Evolutionary conservation across 1,140 invertebrate species (phyloP), one percentile per base, ranked within the genome.

Genomic region (Gryllus bimaculatus): DNA sequence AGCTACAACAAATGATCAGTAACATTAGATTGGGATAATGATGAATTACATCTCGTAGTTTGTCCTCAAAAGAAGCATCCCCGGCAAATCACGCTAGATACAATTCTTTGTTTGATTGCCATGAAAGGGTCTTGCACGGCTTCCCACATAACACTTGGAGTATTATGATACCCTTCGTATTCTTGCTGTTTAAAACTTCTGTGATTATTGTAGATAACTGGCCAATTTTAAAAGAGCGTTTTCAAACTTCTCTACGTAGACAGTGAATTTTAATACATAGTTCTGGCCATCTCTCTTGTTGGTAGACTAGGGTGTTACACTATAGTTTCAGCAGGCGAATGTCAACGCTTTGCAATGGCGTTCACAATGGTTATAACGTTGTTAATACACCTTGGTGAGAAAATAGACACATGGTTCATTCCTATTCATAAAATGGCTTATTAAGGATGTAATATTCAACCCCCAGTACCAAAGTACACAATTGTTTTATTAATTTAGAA

Each of bases 131-230:
- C 0, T 66, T 18, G 54, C 54, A 66, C 54, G n/a, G 54, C 54
- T 66, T 66, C n/a, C n/a, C 18, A 66, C 18, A 66, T 18, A n/a
- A 10, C 54, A 66, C 54, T 66, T 7, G 54, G 54, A 66, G 18
- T 13, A 66, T 66, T 66, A 66, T 13, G 18, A 66, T 66, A 66
- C 54, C 54, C 10, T 66, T 18, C 10, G n/a, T 66, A 66, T 66
- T 66, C 54, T 66, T 66, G 54, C 54, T 66, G 54, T 66, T 66
- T 66, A 66, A 10, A 39, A 66, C 18, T 66, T 66, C 54, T 66
- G 54, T 66, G 54, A 66, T 66, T 66, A 66, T n/a, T 66, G 54
- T 66, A 66, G 54, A 66, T 66, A 66, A 66, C 54, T 66, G 54
- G 18, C 54, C 18, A 10, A 66, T 66, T 66, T 66, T 18, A 3